Evolutionary conservation across 2,113 vertebrate genomes (phyloP).

Genomic region (Microtus richardsoni): DNA sequence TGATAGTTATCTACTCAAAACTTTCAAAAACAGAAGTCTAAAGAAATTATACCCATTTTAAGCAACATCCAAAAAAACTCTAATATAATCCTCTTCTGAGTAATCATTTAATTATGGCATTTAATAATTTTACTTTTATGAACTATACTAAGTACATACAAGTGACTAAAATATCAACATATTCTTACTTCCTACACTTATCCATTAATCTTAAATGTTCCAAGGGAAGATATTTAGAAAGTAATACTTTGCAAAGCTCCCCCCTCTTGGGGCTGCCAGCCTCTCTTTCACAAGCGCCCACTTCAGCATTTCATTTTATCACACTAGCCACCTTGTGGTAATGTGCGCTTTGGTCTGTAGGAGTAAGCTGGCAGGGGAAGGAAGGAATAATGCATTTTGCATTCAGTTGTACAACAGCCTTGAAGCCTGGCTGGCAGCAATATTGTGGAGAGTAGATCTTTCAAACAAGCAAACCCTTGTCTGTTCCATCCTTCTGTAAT

Average conservation of each 20-base stretch:
- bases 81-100: slow-evolving; percentile 84
- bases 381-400: slow-evolving; percentile 16
- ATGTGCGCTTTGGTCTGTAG: background rate
- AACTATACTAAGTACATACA: slow-evolving; percentile 80
- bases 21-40: slow-evolving; percentile 57
- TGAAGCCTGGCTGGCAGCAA: slow-evolving; percentile 59
- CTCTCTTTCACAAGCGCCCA: background rate
- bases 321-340: slow-evolving; percentile 72
- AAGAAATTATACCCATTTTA: slow-evolving; percentile 79
- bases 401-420: slow-evolving; percentile 47
- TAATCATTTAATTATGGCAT: slow-evolving; percentile 84
- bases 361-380: background rate
- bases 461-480: slow-evolving; percentile 71
- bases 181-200: slow-evolving; percentile 85
- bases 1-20: slow-evolving; percentile 55
- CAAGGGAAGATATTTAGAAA: slow-evolving; percentile 77
- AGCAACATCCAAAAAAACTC: slow-evolving; percentile 75
- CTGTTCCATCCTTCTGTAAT: slow-evolving; percentile 74
- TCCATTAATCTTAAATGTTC: slow-evolving; percentile 83
- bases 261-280: background rate
- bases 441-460: slow-evolving; percentile 58
- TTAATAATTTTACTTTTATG: slow-evolving; percentile 80
- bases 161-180: slow-evolving; percentile 87
- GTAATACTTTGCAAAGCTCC: slow-evolving; percentile 74
- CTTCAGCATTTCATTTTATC: slow-evolving; percentile 46